Conservation (phyloP, 2,113 vertebrate species). For the Nothoprocta pentlandii region DNA sequence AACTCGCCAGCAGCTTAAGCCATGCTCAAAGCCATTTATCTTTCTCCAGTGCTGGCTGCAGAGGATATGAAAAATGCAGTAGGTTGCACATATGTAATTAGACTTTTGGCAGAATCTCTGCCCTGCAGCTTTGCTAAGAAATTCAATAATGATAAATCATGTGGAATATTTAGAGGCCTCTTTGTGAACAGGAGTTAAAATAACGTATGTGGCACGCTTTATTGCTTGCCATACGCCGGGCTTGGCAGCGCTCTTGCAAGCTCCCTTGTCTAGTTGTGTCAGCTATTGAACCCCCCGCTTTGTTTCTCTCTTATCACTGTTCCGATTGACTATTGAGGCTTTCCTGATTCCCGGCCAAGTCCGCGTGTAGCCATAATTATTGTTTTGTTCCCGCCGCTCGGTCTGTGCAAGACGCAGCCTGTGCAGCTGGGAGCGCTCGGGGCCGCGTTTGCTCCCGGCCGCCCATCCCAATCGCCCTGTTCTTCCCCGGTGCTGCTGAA, state of each 20-base stretch:
- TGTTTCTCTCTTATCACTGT: neutral
- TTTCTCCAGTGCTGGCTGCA: slow-evolving; percentile 26
- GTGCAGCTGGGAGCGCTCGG: neutral
- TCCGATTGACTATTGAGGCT: slow-evolving; percentile 18
- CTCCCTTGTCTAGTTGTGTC: neutral
- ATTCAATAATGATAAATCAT: slow-evolving; percentile 70
- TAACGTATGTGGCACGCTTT: slow-evolving; percentile 1
- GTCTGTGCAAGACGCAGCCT: neutral
- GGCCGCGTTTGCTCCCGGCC: neutral
- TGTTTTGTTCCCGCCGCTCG: neutral
- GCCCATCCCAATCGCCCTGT: neutral
- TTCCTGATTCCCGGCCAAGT: neutral
- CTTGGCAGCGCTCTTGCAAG: neutral
- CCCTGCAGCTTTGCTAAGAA: slow-evolving; percentile 67
- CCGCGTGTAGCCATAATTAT: neutral
- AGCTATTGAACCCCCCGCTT: neutral
- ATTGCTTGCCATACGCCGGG: slow-evolving; percentile 40
- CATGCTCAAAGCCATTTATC: neutral
- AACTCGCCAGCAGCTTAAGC: slow-evolving; percentile 17
- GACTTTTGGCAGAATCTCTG: slow-evolving; percentile 63
- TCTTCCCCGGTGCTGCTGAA: neutral
- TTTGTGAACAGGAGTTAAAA: slow-evolving; percentile 50
- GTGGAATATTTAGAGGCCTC: slow-evolving; percentile 43
- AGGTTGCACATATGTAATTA: slow-evolving; percentile 60
- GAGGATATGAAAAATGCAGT: slow-evolving; percentile 59